Base-by-base conservation (phyloP, 2,113 vertebrate genomes). In the Candoia aspera region DNA sequence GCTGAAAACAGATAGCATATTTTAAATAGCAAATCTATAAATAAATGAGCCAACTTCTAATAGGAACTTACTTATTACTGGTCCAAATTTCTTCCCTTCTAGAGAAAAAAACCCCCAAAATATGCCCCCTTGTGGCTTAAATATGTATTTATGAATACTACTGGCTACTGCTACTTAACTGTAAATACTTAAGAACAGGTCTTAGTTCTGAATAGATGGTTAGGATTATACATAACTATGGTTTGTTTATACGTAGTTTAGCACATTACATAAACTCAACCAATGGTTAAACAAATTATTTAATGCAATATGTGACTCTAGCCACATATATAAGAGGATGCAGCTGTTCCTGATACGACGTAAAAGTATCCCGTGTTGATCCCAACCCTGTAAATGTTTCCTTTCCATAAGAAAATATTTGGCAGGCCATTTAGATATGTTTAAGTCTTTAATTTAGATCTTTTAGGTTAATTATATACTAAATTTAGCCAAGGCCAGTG, bases 121-220 rank as follows among this genome's bases (percentile, higher is more conserved):
- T 55, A 37, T 49, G 55, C 79, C 89, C 37, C 73, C 89, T 90
- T 84, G 89, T 46, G 73, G 89, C 62, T 84, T 10, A 58, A 55
- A 46, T 46, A 29, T 26, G 89, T 83, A 21, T 58, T 37, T 24
- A 15, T 68, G 12, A 15, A 68, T 64, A 29, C 4, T 68, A 68
- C 62, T 68, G 13, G 26, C 4, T 68, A 68, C 62, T 68, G 13
- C 4, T 68, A n/a, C 4, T 73, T 73, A 73, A 33, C n/a, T 73
- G n/a, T n/a, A 73, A 73, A 5, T 2, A 33, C 12, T 73, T 73
- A 73, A 33, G n/a, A 73, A 73, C n/a, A 73, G 5, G 13, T 73
- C n/a, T 73, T 33, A 33, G 2, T 33, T 33, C 64, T 73, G 29
- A 73, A 29, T 73, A 5, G 29, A 73, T 73, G 64, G 5, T 73